Base-by-base conservation (phyloP, 1,140 invertebrate species). In the Asobara japonica region DNA sequence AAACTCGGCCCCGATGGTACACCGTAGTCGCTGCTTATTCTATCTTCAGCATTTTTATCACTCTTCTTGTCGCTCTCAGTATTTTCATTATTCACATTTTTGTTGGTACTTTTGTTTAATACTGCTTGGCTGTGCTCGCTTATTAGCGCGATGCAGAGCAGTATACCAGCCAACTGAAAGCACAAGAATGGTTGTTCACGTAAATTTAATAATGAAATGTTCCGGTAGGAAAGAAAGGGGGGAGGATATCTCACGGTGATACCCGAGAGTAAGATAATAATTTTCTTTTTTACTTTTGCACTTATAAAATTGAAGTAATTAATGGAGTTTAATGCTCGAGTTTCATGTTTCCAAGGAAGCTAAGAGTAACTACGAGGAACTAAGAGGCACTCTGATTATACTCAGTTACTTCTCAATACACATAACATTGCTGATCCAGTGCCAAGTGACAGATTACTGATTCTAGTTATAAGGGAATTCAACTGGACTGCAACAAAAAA, bases 11-110 rank as follows among this genome's bases (percentile, higher is more conserved):
- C 74, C 29, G 75, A 70, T 7, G 82, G 82, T 29, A 79, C 80
- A 7, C 83, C 81, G n/a, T 86, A 86, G 22, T 75, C 76, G 61
- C 84, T 83, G 20, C 86, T 87, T 73, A 88, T 81, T 78, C 84
- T 84, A 20, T 88, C 82, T 48, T 83, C 81, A 0, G 82, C 84
- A 27, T 77, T 77, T 18, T 74, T 65, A 18, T 77, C 76, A 29
- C 74, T 80, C 16, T 71, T 69, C 11, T 74, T 80, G 10, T 74
- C 71, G 0, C 16, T 56, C 33, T 29, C n/a, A 7, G 8, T 16
- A 38, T 48, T 30, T 38, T 68, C 69, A 70, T 38, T 48, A 7
- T 36, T 18, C 75, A 69, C 11, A 77, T 79, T 51, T 11, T 69
- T 29, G 65, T 6, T 27, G 77, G 25, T 65, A 72, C 69, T 71